Evolutionary conservation across 2,888 invertebrate species (phyloP).

Genomic region (Synanthedon myopaeformis): DNA sequence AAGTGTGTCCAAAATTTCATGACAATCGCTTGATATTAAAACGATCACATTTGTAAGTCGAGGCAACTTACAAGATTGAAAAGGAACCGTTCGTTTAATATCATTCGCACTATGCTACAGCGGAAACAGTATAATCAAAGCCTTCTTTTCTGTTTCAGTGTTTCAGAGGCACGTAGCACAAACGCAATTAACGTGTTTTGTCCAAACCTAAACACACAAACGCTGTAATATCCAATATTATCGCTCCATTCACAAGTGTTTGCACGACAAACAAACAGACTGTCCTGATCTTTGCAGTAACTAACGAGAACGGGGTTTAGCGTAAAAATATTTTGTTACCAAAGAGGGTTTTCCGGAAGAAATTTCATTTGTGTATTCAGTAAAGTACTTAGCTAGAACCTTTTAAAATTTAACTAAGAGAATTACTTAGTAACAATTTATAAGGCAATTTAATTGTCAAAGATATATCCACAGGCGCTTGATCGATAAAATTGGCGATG

Average conservation of each 20-base stretch:
- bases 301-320: constrained; percentile 18
- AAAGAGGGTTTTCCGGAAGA: not conserved
- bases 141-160: constrained; percentile 11
- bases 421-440: too few relatives aligned
- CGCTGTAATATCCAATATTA: constrained; percentile 11
- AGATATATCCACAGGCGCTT: too few relatives aligned
- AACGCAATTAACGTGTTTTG: constrained; percentile 41
- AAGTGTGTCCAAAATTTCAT: too few relatives aligned
- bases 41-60: too few relatives aligned
- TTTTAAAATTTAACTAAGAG: too few relatives aligned
- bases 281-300: constrained; percentile 28
- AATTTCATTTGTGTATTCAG: not conserved
- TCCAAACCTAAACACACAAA: constrained; percentile 9
- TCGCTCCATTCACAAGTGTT: constrained; percentile 13
- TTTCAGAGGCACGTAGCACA: constrained; percentile 32
- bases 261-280: constrained; percentile 19
- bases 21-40: too few relatives aligned
- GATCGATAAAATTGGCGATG: too few relatives aligned
- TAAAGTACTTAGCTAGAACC: not conserved
- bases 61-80: too few relatives aligned
- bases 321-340: constrained; percentile 42
- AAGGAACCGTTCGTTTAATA: too few relatives aligned
- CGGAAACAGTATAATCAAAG: too few relatives aligned
- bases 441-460: too few relatives aligned
- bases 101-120: too few relatives aligned